Evolutionary conservation across 2,113 vertebrate genomes (phyloP), one percentile per base, ranked within the genome.

Genomic region (Rhizomys pruinosus): DNA sequence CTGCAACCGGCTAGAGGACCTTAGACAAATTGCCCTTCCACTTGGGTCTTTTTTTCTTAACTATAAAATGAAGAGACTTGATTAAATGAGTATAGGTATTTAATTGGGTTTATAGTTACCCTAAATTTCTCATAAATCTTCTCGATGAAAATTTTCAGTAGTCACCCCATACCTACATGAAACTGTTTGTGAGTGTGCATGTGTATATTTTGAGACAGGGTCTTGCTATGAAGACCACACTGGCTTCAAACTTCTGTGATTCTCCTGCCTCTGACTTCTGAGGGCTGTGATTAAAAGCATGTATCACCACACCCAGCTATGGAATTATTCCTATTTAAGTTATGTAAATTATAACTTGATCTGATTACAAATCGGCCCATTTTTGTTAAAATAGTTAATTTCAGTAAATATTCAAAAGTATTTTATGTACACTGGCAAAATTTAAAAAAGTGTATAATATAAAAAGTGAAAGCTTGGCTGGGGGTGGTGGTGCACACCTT

Each of bases 361-460:
- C n/a, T 91, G 63, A 86, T 94, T 76, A 89, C 17, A n/a, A 87
- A 96, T 94, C 63, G 93, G 52, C 44, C 68, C 84, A 29, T 94
- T 96, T 95, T 87, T 6, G 79, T 80, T 93, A 84, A 94, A 92
- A 87, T 84, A 63, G 74, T 90, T 94, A 68, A 76, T 37, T 80
- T 59, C 93, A 64, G 92, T 84, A 84, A 94, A 96, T 86, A 78
- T 95, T 89, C 66, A 95, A 80, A 96, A 94, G 55, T 78, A 89
- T 10, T 39, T 80, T 23, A 88, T 95, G 78, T 61, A 71, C 78
- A 52, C 73, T 79, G 47, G 72, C 69, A 96, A 88, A 94, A 89
- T 79, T 88, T 52, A 95, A 92, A 95, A 87, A 78, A 91, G 59
- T 87, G 42, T 87, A 13, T 96, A 79, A 89, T 69, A n/a, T 92